phyloP scores from a whole-genome alignment of 1,140 invertebrate genomes.

The Dreissena polymorpha region DNA sequence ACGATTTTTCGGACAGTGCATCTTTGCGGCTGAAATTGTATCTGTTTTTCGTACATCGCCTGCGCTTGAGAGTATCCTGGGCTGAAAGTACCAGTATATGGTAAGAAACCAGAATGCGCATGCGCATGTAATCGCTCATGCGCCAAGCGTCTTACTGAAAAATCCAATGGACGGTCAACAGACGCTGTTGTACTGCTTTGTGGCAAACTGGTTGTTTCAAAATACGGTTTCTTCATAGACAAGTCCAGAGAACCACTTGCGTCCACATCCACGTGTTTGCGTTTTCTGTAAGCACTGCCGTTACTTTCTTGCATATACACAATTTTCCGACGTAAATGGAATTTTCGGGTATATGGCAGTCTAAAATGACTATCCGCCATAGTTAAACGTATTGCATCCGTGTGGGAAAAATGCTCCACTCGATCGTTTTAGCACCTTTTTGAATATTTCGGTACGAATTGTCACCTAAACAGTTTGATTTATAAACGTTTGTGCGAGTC shows the following conservation, averaged over 20 bases:
- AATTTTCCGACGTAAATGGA: background rate
- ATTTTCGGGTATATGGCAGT: background rate
- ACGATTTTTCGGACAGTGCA: background rate
- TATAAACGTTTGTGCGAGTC: too few relatives aligned
- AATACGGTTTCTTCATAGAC: slow-evolving; percentile 24
- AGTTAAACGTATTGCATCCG: too few relatives aligned
- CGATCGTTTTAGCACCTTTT: too few relatives aligned
- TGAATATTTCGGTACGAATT: too few relatives aligned
- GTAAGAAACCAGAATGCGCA: too few relatives aligned
- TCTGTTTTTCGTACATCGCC: background rate
- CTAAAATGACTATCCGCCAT: background rate
- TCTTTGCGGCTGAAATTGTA: slow-evolving; percentile 19
- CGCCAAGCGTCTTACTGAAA: slow-evolving; percentile 33
- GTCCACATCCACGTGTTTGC: slow-evolving; percentile 15
- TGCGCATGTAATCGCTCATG: background rate
- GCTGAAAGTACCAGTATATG: background rate
- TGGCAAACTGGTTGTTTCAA: background rate
- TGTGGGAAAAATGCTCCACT: too few relatives aligned
- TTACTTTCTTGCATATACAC: background rate
- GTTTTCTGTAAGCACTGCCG: slow-evolving; percentile 14
- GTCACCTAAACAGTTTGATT: too few relatives aligned
- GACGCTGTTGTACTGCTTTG: background rate
- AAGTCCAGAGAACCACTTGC: slow-evolving; percentile 36
- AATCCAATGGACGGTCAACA: slow-evolving; percentile 36
- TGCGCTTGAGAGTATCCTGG: background rate